Conservation (phyloP, 2,888 invertebrate genomes). For the Zonitis immaculata region DNA sequence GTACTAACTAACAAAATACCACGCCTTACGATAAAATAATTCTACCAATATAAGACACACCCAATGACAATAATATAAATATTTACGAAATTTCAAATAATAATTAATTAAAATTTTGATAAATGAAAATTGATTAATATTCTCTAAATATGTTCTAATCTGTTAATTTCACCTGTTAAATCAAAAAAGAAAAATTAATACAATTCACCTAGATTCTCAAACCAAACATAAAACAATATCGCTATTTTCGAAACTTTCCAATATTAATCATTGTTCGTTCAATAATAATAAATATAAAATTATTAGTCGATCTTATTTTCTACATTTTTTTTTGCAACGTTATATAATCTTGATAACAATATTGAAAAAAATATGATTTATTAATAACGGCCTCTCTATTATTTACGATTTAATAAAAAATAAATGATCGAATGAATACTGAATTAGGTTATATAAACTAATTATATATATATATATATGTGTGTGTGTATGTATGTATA, state of each 20-base stretch:
- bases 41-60: not conserved
- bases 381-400: slow-evolving; percentile 7
- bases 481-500: too few species aligned
- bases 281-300: slow-evolving; percentile 9
- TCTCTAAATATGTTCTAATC: too few species aligned
- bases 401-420: not conserved
- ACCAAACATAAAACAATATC: not conserved
- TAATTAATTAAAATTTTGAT: too few species aligned
- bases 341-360: slow-evolving; percentile 2
- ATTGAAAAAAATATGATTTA: not conserved
- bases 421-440: not conserved
- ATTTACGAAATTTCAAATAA: not conserved
- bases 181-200: not conserved
- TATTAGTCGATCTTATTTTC: slow-evolving; percentile 6
- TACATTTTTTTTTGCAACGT: not conserved
- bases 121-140: too few species aligned
- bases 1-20: not conserved
- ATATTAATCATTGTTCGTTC: slow-evolving; percentile 14
- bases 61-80: not conserved
- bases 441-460: not conserved
- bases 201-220: not conserved
- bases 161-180: slow-evolving; percentile 3
- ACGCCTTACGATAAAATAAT: not conserved
- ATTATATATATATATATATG: too few species aligned
- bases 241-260: slow-evolving; percentile 12